Percentiles rank a stretch among this genome's conserved stretches.
These are phyloP conservation scores for Brachylomia viminalis DNA, from an alignment of 2,888 invertebrate species.

Conservation along the genomic window DNA sequence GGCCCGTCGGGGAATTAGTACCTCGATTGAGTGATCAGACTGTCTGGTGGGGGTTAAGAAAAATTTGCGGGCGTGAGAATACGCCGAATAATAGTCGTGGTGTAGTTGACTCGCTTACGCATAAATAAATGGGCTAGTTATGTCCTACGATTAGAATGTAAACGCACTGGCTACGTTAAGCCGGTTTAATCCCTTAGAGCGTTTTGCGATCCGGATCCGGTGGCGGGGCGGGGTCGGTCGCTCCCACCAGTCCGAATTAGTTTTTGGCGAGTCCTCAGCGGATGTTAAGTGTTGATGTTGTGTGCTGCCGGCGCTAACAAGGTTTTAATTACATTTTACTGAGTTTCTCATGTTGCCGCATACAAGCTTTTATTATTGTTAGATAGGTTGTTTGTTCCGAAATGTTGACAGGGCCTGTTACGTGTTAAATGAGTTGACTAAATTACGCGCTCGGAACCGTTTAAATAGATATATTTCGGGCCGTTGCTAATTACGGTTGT, in stretches of 20 bases:
- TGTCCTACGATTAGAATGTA: constrained; percentile 69
- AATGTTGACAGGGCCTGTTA: constrained; percentile 71
- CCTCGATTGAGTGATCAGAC: constrained; percentile 57
- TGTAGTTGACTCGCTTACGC: constrained; percentile 21
- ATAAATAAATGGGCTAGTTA: constrained; percentile 59
- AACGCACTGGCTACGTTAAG: constrained; percentile 72
- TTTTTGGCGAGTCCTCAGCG: constrained; percentile 82
- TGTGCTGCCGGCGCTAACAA: constrained; percentile 80
- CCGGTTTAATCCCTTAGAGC: constrained; percentile 75
- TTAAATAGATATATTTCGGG: constrained; percentile 44
- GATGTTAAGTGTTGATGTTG: constrained; percentile 81
- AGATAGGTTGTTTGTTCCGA: constrained; percentile 70
- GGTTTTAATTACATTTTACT: constrained; percentile 83
- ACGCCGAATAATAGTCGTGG: constrained; percentile 3
- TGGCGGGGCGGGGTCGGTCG: constrained; percentile 57
- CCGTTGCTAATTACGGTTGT: constrained; percentile 54
- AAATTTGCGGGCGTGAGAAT: constrained; percentile 16
- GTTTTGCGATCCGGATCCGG: constrained; percentile 71
- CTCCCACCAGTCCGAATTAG: constrained; percentile 79
- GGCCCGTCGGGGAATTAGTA: constrained; percentile 70
- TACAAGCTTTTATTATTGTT: constrained; percentile 77
- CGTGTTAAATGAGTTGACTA: constrained; percentile 65
- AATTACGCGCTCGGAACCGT: constrained; percentile 48
- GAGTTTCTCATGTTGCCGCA: constrained; percentile 74
- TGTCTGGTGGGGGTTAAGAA: constrained; percentile 28